A percentile compares a stretch with the other conserved stretches of the same genome.
phyloP scores from a whole-genome alignment of 2,797 vertebrate genomes.

The Poecilia wingei region DNA sequence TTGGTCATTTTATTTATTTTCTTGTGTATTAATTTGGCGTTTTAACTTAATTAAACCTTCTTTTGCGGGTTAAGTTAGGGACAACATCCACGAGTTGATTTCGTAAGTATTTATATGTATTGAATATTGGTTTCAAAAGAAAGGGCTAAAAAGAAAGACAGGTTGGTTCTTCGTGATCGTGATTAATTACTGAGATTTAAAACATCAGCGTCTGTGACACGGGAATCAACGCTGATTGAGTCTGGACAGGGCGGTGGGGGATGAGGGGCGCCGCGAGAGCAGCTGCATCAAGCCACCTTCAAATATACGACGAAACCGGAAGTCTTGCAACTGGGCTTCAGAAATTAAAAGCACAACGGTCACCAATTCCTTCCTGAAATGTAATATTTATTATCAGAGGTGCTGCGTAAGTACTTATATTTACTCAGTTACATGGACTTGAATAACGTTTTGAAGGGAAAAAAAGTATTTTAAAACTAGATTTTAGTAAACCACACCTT shows the following conservation, averaged over 20 bases:
- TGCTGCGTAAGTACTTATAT: neutral
- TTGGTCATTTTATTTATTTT: neutral
- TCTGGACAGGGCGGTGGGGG: slow-evolving; percentile 62
- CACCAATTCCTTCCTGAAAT: neutral
- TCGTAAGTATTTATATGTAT: neutral
- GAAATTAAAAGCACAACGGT: slow-evolving; percentile 31
- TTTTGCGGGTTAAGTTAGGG: neutral
- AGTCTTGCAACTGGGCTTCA: fast-evolving
- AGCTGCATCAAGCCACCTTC: neutral
- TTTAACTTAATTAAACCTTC: neutral
- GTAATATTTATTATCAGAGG: neutral
- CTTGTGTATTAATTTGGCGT: neutral
- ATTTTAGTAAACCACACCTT: neutral
- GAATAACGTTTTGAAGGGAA: neutral
- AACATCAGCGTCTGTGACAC: neutral
- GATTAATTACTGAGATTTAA: neutral
- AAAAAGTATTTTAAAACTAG: neutral
- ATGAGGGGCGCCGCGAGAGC: slow-evolving; percentile 18
- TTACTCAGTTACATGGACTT: neutral
- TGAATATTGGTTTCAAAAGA: neutral
- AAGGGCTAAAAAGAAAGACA: neutral
- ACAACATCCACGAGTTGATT: neutral
- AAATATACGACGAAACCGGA: slow-evolving; percentile 16
- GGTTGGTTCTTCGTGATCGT: neutral
- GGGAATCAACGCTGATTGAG: slow-evolving; percentile 41